Percentiles rank a stretch among this genome's conserved stretches.
Evolutionary conservation across 2,888 invertebrate species (phyloP).

Genomic region (Cryptus viduatorius): DNA sequence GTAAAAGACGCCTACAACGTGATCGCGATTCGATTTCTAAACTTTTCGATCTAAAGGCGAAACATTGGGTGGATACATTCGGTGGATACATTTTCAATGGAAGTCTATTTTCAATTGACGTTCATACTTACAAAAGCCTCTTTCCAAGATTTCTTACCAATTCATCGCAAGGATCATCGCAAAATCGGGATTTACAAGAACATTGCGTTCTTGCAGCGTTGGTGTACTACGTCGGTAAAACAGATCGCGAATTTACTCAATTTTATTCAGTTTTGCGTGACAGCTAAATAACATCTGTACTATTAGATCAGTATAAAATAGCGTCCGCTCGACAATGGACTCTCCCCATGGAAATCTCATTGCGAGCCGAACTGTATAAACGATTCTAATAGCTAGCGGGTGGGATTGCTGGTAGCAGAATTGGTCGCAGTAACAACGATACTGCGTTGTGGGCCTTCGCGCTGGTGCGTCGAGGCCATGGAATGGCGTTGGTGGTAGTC

Average conservation of each 20-base stretch:
- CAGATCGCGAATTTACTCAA: slow-evolving; percentile 81
- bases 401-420: slow-evolving; percentile 52
- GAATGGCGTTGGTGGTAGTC: slow-evolving; percentile 60
- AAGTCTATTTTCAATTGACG: neutral
- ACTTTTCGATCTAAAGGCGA: neutral
- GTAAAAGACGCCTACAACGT: neutral
- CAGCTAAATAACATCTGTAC: slow-evolving; percentile 84
- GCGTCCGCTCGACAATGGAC: slow-evolving; percentile 81
- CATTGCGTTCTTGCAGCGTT: slow-evolving; percentile 68
- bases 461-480: slow-evolving; percentile 52
- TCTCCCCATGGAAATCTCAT: slow-evolving; percentile 80
- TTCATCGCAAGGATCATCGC: neutral
- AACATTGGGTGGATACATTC: no score
- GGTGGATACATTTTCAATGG: neutral
- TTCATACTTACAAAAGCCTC: no score
- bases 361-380: slow-evolving; percentile 73
- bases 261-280: slow-evolving; percentile 79
- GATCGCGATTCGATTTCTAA: neutral
- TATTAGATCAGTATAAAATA: slow-evolving; percentile 83
- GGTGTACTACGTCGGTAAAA: slow-evolving; percentile 64
- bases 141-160: no score
- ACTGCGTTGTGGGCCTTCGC: slow-evolving; percentile 5
- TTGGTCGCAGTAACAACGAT: slow-evolving; percentile 40
- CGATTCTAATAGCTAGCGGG: slow-evolving; percentile 73
- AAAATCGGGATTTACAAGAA: neutral